Percentiles rank a stretch among this genome's conserved stretches.
These are phyloP conservation scores for Sanderia malayensis DNA, from an alignment of 30 jellyfish, hydroid and myxozoan genomes.

Conservation along the genomic window DNA sequence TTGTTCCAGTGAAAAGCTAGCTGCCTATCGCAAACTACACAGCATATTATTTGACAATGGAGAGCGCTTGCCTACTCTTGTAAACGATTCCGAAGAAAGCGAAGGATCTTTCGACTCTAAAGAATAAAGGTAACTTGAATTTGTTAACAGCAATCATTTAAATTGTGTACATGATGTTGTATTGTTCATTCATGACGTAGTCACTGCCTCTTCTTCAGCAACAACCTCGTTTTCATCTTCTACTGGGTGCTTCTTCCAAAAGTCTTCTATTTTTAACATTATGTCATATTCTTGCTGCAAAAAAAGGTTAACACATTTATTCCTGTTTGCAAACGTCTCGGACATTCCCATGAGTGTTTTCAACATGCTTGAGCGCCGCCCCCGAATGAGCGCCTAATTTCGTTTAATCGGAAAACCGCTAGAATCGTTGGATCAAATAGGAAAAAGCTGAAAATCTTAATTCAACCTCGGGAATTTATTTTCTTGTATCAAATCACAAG, in stretches of 20 bases:
- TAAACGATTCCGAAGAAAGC: constrained; percentile 24
- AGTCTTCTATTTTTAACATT: constrained; percentile 66
- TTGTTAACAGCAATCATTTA: no score
- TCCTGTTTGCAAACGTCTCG: no score
- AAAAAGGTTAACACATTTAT: neutral
- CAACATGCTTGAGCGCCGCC: no score
- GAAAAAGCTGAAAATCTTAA: no score
- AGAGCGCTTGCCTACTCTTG: constrained; percentile 38
- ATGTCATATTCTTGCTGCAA: constrained; percentile 83
- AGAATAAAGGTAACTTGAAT: no score
- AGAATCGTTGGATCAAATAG: no score
- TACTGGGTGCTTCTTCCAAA: constrained; percentile 87
- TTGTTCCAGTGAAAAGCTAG: constrained; percentile 37
- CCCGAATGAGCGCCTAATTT: no score
- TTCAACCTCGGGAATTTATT: no score
- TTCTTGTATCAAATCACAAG: no score
- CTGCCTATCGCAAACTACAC: constrained; percentile 34
- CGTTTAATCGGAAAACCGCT: no score
- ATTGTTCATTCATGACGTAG: neutral
- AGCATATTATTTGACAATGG: constrained; percentile 19
- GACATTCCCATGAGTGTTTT: no score
- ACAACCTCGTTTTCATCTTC: constrained; percentile 60
- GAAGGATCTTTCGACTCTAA: constrained; percentile 8
- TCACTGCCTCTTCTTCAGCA: neutral
- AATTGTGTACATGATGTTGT: no score